Percentiles rank a stretch among this genome's conserved stretches.
These are phyloP conservation scores for Hecatera dysodea DNA, from an alignment of 2,888 invertebrate genomes.

Conservation along the genomic window DNA sequence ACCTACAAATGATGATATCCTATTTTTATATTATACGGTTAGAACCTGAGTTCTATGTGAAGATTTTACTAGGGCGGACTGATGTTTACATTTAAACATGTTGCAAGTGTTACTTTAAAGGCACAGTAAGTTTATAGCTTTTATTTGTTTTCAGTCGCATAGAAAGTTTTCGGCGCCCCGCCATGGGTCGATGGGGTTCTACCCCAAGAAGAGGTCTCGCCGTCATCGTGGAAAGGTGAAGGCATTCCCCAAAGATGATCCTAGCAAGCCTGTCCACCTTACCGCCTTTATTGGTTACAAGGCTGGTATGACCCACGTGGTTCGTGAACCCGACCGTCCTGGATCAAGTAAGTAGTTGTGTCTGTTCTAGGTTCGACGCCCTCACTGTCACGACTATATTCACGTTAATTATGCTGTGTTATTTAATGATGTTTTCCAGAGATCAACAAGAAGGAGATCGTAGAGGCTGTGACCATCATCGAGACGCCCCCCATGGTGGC, in stretches of 20 bases:
- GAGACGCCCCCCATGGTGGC: constrained; percentile 99
- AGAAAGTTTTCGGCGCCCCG: constrained; percentile 99
- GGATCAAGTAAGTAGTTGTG: constrained; percentile 96
- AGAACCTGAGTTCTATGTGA: constrained; percentile 92
- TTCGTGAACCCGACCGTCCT: constrained; percentile 99
- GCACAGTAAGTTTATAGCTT: background rate
- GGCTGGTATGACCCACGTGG: constrained; percentile 99
- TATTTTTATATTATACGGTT: constrained; percentile 92
- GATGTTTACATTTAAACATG: constrained; percentile 75
- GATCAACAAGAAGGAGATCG: constrained; percentile 99
- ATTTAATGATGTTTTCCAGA: constrained; percentile 90
- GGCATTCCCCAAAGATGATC: constrained; percentile 99
- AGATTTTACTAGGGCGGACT: constrained; percentile 95
- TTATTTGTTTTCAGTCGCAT: constrained; percentile 95
- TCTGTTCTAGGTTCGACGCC: background rate
- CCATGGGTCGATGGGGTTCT: constrained; percentile 99
- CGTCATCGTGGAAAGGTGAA: constrained; percentile 99
- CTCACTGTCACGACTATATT: background rate
- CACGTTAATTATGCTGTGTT: background rate
- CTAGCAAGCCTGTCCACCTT: constrained; percentile 98
- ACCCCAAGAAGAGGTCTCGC: constrained; percentile 99
- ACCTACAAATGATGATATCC: constrained; percentile 92
- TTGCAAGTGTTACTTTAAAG: accelerated
- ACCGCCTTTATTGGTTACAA: constrained; percentile 99
- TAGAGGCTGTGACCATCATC: constrained; percentile 99